Conservation (phyloP, 2,797 vertebrate species). For the Bovichtus diacanthus region DNA sequence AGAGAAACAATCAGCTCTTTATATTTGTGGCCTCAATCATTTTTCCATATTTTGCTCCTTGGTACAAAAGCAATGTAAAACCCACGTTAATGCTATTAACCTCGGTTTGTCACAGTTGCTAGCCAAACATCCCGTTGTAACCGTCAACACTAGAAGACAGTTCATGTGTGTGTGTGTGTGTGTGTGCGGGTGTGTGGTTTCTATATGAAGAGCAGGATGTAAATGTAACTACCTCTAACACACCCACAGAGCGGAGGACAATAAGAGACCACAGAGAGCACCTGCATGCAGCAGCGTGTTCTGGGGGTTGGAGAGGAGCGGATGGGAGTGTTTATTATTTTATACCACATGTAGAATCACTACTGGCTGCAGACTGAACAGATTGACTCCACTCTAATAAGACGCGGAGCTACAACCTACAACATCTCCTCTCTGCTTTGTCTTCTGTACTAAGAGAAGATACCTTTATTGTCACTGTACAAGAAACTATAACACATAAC, state of each 20-base stretch:
- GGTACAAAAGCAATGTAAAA: background rate
- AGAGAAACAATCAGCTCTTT: background rate
- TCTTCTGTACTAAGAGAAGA: background rate
- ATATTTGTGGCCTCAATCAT: background rate
- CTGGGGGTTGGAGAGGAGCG: slow-evolving; percentile 34
- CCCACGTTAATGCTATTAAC: background rate
- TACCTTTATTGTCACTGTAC: no score
- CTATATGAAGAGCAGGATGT: slow-evolving; percentile 78
- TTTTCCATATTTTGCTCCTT: background rate
- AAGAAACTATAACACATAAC: no score
- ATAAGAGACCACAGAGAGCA: slow-evolving; percentile 64
- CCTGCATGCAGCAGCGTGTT: slow-evolving; percentile 50
- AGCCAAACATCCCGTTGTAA: slow-evolving; percentile 38
- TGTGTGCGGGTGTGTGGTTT: slow-evolving; percentile 60
- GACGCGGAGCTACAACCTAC: background rate
- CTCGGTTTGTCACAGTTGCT: slow-evolving; percentile 15
- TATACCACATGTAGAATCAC: slow-evolving; percentile 47
- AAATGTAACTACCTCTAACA: slow-evolving; percentile 65
- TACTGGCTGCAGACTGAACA: slow-evolving; percentile 9
- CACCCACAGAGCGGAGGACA: slow-evolving; percentile 70
- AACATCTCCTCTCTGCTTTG: background rate
- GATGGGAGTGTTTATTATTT: slow-evolving; percentile 78
- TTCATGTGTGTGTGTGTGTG: background rate
- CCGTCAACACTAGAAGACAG: slow-evolving; percentile 19
- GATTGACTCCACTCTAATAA: background rate